Conservation (phyloP, 2,888 invertebrate species). For the Salpingus planirostris region DNA sequence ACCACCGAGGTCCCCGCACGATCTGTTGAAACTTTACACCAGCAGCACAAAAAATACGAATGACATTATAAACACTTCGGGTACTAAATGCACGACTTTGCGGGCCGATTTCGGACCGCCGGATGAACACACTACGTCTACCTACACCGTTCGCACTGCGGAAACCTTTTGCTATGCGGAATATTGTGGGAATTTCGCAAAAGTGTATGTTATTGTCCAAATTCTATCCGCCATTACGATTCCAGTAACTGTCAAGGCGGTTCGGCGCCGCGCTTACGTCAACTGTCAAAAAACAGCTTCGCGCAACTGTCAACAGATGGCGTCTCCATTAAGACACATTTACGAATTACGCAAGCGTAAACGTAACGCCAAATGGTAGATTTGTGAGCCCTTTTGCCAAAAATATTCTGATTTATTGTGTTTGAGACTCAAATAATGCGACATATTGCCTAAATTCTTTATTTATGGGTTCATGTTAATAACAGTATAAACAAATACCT, state of each 20-base stretch:
- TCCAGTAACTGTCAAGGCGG: conserved; percentile 24
- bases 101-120: conserved; percentile 19
- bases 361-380: too few species aligned
- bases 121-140: conserved; percentile 12
- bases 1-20: conserved; percentile 14
- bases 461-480: too few species aligned
- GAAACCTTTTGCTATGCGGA: conserved; percentile 27
- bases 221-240: conserved; percentile 40
- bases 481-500: too few species aligned
- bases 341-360: too few species aligned
- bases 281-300: not conserved
- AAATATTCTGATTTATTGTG: too few species aligned
- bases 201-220: conserved; percentile 41
- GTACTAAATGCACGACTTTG: conserved; percentile 25
- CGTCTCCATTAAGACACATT: too few species aligned
- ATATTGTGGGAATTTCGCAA: conserved; percentile 29
- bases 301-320: too few species aligned
- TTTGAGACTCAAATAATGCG: too few species aligned
- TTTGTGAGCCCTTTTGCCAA: too few species aligned
- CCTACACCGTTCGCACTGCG: not conserved
- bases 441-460: too few species aligned
- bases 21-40: conserved; percentile 21
- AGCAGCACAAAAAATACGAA: conserved; percentile 32
- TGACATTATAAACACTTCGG: conserved; percentile 28
- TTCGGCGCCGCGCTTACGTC: too few species aligned